Evolutionary conservation across 2,888 invertebrate species (phyloP), one percentile per base, ranked within the genome.

Genomic region (Lucinisca nassula): DNA sequence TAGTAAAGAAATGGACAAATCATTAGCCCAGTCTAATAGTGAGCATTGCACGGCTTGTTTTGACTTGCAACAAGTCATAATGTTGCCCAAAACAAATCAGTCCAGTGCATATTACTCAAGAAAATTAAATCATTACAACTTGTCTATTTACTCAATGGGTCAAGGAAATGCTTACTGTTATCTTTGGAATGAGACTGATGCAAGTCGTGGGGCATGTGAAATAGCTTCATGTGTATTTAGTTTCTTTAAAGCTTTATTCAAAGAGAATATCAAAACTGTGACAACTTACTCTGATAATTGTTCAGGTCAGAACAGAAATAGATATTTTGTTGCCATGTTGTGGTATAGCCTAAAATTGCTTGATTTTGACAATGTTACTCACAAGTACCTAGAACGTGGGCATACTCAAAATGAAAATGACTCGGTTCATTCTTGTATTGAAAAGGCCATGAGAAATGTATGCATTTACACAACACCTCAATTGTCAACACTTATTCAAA

Each of bases 191-290:
- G 79, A 79, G 51, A 37, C 72, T 45, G 17, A 70, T 21, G 79
- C 32, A 35, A 49, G 51, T 32, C 40, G 72, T 40, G 72, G 79
- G 30, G 67, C 55, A 1, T 72, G 72, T 45, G 79, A 79, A 49
- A 73, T 80, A 49, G 70, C 73, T 17, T 37, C 73, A n/a, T 80
- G 80, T 55, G 80, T 72, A 1, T 80, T 72, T 38, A 70, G 45
- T 35, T n/a, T n/a, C 72, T 79, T 49, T 55, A 67, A 67, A 17
- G 17, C 67, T 35, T 67, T 67, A 35, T 67, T 67, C 35, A 35
- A 35, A 67, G 30, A 45, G 32, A 38, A 58, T 32, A 45, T 79
- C 27, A 70, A 70, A 70, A 45, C 67, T 30, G 35, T 79, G 3
- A 49, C 45, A 27, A 79, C 45, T 21, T 79, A 45, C n/a, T 79